Conservation (phyloP, 2,797 vertebrate genomes). For the Poecile montanus region DNA sequence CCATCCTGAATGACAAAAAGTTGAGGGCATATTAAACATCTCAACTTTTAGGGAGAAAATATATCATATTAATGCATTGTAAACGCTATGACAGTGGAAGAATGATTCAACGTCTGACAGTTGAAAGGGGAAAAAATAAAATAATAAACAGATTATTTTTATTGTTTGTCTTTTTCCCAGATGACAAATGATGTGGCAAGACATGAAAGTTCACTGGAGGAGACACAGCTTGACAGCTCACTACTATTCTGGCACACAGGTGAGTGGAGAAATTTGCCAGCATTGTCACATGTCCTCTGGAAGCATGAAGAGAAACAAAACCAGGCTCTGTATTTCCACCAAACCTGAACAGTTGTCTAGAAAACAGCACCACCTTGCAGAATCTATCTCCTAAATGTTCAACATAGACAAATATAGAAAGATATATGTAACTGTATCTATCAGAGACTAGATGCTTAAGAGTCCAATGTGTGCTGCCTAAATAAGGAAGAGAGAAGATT, state of each 20-base stretch:
- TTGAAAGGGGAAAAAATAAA: not conserved
- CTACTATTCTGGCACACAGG: not conserved
- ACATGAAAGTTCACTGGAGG: not conserved
- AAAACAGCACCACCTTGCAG: not conserved
- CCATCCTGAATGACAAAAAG: conserved; percentile 83
- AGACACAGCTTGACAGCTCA: fast-evolving
- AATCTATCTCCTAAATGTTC: not conserved
- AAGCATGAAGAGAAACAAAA: not conserved
- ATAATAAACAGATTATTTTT: not conserved
- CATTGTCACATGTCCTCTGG: not conserved
- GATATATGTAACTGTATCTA: fast-evolving
- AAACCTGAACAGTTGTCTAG: not conserved
- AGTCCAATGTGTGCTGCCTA: not conserved
- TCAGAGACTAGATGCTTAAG: not conserved
- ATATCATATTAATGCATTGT: not conserved
- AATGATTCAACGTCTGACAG: not conserved
- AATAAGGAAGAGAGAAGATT: not conserved
- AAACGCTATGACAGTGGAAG: not conserved
- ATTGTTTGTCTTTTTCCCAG: not conserved
- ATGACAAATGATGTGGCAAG: not conserved
- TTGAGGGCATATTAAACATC: not conserved
- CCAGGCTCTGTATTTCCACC: fast-evolving
- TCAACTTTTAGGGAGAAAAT: not conserved
- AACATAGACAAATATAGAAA: not conserved
- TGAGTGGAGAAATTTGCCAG: not conserved